Conservation (phyloP, 2,797 vertebrate species). For the Lerista edwardsae region DNA sequence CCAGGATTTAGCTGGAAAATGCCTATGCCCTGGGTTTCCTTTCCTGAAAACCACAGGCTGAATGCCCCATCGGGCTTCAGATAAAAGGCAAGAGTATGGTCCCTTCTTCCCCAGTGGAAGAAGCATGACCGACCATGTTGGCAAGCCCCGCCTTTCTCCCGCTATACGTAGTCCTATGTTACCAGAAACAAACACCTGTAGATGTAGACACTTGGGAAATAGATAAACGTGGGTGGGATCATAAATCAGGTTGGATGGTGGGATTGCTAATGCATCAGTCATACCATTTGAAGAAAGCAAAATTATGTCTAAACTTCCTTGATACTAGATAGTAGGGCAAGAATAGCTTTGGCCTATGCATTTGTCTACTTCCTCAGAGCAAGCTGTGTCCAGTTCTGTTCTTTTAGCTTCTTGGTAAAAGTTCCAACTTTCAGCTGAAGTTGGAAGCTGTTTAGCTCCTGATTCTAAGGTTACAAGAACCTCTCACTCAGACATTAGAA, state of each 20-base stretch:
- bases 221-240: not conserved
- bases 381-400: not conserved
- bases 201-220: not conserved
- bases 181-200: too few species aligned
- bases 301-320: not conserved
- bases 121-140: too few species aligned
- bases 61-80: too few species aligned
- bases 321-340: not conserved
- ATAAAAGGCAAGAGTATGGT: too few species aligned
- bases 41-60: too few species aligned
- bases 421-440: not conserved
- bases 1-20: too few species aligned
- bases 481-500: not conserved
- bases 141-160: too few species aligned
- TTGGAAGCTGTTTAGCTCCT: not conserved
- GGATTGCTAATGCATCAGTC: not conserved
- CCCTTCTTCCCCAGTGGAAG: too few species aligned
- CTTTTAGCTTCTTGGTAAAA: not conserved
- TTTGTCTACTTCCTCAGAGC: not conserved
- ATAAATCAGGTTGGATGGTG: not conserved
- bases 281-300: not conserved
- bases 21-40: too few species aligned
- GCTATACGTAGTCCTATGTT: too few species aligned
- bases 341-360: not conserved
- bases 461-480: not conserved